Evolutionary conservation across 2,113 vertebrate genomes (phyloP).

Genomic region (Ailuropoda melanoleuca): DNA sequence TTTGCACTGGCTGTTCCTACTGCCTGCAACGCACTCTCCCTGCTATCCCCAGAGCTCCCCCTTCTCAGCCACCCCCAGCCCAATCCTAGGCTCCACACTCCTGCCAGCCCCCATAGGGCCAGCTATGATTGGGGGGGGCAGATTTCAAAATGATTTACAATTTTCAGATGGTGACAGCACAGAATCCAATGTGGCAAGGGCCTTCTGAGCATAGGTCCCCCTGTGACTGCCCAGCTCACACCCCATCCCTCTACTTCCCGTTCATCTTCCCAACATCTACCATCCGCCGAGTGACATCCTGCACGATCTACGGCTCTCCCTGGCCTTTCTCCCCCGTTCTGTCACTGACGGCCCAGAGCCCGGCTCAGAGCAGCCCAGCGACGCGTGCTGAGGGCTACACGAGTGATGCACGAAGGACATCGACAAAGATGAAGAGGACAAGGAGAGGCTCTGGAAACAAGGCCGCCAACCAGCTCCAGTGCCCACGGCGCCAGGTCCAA

Average conservation of each 20-base stretch:
- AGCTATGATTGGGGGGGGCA: too few relatives aligned
- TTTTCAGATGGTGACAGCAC: neutral
- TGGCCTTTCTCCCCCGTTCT: too few relatives aligned
- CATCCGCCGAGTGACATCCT: neutral
- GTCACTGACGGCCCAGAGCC: neutral
- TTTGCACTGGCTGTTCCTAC: neutral
- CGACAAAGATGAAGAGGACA: accelerated
- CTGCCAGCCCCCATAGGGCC: neutral
- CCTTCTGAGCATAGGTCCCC: neutral
- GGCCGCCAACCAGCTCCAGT: neutral
- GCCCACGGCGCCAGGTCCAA: neutral
- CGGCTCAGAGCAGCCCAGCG: neutral
- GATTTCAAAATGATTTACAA: neutral
- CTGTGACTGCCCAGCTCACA: accelerated
- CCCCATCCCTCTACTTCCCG: neutral
- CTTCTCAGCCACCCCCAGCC: neutral
- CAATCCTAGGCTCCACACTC: neutral
- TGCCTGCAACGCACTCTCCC: neutral
- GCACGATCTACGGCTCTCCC: neutral
- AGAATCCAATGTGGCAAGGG: accelerated
- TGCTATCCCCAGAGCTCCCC: neutral
- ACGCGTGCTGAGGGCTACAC: neutral
- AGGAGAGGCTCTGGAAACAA: neutral
- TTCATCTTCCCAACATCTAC: neutral
- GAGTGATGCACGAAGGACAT: neutral